Evolutionary conservation across 1,140 invertebrate genomes (phyloP).

Genomic region (Bombyx mori): ASM3026992v2 NC_085119.1:9542001-9542500

Average conservation of each 20-base stretch:
- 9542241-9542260: slow-evolving; percentile 58
- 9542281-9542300: slow-evolving; percentile 33
- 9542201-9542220: slow-evolving; percentile 14
- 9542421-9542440: not conserved
- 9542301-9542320: slow-evolving; percentile 38
- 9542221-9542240: slow-evolving; percentile 27
- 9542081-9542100: no score
- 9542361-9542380: slow-evolving; percentile 60
- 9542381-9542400: slow-evolving; percentile 57
- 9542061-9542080: no score
- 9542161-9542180: slow-evolving; percentile 12
- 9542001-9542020: no score
- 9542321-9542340: slow-evolving; percentile 59
- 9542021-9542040: no score
- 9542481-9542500: no score
- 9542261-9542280: slow-evolving; percentile 54
- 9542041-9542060: no score
- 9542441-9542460: no score
- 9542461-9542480: no score
- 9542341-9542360: slow-evolving; percentile 65
- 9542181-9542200: slow-evolving; percentile 33
- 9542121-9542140: slow-evolving; percentile 22
- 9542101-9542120: slow-evolving; percentile 29
- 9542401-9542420: slow-evolving; percentile 3
- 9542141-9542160: slow-evolving; percentile 15